phyloP scores from a whole-genome alignment of 2,113 vertebrate species.

The Phoxinus phoxinus region DNA sequence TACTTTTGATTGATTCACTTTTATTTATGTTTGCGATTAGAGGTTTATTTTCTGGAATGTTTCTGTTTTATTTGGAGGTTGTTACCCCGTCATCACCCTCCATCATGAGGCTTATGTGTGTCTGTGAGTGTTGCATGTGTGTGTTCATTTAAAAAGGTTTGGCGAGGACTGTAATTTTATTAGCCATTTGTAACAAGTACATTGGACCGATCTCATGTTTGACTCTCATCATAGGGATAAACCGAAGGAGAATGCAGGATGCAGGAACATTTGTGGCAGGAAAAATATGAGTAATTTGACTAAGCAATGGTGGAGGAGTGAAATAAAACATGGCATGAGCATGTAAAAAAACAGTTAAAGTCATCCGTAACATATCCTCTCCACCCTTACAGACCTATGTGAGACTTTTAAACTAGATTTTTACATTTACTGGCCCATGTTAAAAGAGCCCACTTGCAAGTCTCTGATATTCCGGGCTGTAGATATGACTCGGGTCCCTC shows the following conservation, averaged over 20 bases:
- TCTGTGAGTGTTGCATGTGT: conserved; percentile 37
- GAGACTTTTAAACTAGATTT: too few relatives aligned
- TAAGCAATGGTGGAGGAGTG: neutral
- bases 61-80: conserved; percentile 2
- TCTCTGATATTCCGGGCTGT: too few relatives aligned
- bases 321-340: neutral
- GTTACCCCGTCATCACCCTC: conserved; percentile 16
- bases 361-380: neutral
- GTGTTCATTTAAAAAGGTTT: neutral
- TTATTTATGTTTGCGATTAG: conserved; percentile 11
- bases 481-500: too few relatives aligned
- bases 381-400: neutral
- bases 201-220: neutral
- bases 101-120: neutral
- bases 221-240: neutral
- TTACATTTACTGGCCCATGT: too few relatives aligned
- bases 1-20: neutral
- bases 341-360: neutral
- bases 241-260: neutral
- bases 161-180: conserved; percentile 10
- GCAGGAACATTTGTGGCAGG: neutral
- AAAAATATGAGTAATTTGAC: conserved; percentile 17
- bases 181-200: conserved; percentile 28
- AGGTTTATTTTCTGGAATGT: conserved; percentile 1
- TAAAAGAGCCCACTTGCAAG: too few relatives aligned